These are phyloP conservation scores for Hystrix brachyura DNA, from an alignment of 2,113 vertebrate genomes.

Conservation along the genomic window DNA sequence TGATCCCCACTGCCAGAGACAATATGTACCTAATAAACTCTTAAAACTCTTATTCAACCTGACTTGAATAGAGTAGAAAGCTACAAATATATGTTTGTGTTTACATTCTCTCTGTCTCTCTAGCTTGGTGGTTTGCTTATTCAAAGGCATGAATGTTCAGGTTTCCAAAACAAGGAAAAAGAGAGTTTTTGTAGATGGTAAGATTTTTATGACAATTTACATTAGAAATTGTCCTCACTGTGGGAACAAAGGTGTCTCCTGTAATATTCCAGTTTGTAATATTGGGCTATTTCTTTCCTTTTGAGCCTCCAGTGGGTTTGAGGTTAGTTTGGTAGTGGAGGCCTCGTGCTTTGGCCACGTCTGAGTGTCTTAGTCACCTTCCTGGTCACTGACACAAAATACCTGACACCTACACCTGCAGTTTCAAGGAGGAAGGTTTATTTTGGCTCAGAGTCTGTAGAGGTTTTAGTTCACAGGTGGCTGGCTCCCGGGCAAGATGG, in stretches of 20 bases:
- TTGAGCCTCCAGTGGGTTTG: background rate
- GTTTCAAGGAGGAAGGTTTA: background rate
- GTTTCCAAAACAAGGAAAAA: conserved; percentile 22
- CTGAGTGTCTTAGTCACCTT: background rate
- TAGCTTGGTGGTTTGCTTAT: background rate
- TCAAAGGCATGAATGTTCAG: background rate
- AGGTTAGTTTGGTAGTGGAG: background rate
- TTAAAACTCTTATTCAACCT: background rate
- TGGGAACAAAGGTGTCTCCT: background rate
- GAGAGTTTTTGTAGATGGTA: background rate
- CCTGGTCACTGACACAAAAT: background rate
- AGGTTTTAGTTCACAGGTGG: background rate
- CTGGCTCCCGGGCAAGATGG: background rate
- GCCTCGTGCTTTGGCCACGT: background rate
- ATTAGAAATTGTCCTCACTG: background rate
- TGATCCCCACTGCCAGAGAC: background rate
- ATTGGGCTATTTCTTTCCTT: background rate
- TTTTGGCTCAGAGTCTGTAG: background rate
- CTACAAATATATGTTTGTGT: background rate
- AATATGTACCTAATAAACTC: background rate
- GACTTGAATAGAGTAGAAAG: background rate
- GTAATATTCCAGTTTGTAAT: background rate
- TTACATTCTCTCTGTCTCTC: background rate
- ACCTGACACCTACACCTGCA: background rate
- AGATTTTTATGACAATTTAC: background rate